Conservation (phyloP, 2,888 invertebrate species). For the Megastigmus dorsalis region DNA sequence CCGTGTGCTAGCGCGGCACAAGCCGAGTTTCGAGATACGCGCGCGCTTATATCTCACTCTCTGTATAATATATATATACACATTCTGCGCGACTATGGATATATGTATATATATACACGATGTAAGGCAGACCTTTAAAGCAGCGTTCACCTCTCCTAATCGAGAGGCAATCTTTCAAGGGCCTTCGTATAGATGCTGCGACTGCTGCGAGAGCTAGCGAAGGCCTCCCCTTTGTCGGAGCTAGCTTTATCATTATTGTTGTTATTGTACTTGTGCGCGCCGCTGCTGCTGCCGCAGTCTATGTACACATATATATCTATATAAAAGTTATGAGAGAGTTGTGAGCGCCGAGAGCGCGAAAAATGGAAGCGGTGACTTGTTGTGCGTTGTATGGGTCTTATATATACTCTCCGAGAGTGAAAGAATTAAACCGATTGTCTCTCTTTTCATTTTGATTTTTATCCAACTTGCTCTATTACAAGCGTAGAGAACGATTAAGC, state of each 20-base stretch:
- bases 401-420: too few species aligned
- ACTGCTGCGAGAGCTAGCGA: too few species aligned
- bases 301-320: too few species aligned
- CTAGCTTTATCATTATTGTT: too few species aligned
- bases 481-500: too few species aligned
- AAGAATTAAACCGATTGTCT: too few species aligned
- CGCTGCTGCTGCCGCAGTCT: not conserved
- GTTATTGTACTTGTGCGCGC: not conserved
- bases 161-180: conserved; percentile 47
- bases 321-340: not conserved
- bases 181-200: conserved; percentile 2
- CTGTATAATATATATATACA: too few species aligned
- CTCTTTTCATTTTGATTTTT: not conserved
- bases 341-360: not conserved
- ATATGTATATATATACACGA: not conserved
- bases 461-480: not conserved
- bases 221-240: not conserved
- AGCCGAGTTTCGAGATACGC: conserved; percentile 33
- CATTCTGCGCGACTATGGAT: too few species aligned
- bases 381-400: too few species aligned
- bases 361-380: not conserved
- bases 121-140: conserved; percentile 41
- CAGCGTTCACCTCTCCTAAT: conserved; percentile 39
- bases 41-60: too few species aligned
- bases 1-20: not conserved